phyloP scores from a whole-genome alignment of 2,797 vertebrate species.

The Podarcis siculus region DNA sequence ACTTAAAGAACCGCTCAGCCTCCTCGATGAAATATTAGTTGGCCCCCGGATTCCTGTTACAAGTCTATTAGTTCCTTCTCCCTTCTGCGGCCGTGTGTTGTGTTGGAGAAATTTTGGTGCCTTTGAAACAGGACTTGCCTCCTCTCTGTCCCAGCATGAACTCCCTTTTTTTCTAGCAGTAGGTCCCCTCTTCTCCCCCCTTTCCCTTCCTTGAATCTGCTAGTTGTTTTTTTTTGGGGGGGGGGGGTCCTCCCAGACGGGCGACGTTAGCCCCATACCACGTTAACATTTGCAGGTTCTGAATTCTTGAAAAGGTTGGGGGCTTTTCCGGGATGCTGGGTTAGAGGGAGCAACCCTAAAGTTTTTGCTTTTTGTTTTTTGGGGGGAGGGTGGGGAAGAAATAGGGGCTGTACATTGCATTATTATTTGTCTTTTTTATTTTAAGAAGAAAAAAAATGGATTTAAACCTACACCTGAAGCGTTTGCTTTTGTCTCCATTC shows the following conservation, averaged over 20 bases:
- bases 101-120: constrained; percentile 62
- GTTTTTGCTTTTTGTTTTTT: too few relatives aligned
- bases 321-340: background rate
- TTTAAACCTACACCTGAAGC: background rate
- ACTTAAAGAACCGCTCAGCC: too few relatives aligned
- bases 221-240: too few relatives aligned
- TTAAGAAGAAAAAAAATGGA: background rate
- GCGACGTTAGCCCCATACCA: background rate
- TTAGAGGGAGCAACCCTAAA: background rate
- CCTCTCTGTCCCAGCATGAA: background rate
- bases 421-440: background rate
- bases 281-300: too few relatives aligned
- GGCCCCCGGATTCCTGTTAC: background rate
- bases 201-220: too few relatives aligned
- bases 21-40: too few relatives aligned
- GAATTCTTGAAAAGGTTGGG: background rate
- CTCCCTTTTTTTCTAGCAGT: background rate
- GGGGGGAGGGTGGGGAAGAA: background rate
- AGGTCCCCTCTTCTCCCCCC: fast-evolving
- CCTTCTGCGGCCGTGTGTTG: constrained; percentile 36
- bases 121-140: constrained; percentile 37
- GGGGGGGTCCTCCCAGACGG: background rate
- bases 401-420: background rate
- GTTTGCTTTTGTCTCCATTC: background rate
- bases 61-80: background rate